Conservation (phyloP, 2,888 invertebrate species). For the Tipula unca region DNA sequence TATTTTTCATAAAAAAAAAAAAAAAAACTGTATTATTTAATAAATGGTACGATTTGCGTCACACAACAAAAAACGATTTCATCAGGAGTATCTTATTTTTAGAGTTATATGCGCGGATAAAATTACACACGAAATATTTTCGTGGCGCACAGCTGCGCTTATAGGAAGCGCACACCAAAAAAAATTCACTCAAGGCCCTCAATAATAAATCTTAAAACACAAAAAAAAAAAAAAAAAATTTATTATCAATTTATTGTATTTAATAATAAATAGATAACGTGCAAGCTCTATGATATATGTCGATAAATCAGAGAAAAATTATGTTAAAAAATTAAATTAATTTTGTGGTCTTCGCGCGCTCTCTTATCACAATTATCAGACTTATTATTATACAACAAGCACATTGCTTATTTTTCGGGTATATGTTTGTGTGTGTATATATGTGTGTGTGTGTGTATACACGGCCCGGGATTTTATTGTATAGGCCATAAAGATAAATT, state of each 20-base stretch:
- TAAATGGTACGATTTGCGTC: neutral
- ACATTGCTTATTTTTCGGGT: neutral
- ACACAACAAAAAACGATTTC: neutral
- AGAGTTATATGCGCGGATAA: neutral
- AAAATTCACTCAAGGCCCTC: neutral
- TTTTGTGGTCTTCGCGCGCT: neutral
- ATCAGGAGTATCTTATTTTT: neutral
- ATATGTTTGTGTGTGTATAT: neutral
- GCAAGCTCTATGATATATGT: neutral
- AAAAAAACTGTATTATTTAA: neutral
- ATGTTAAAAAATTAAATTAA: conserved; percentile 8
- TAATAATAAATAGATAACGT: neutral
- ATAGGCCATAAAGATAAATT: neutral
- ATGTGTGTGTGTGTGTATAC: neutral
- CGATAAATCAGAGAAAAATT: neutral
- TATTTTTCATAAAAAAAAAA: neutral
- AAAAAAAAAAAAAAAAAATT: neutral
- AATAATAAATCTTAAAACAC: neutral
- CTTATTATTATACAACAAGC: neutral
- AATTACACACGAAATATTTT: neutral
- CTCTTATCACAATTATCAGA: neutral
- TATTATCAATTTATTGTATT: neutral
- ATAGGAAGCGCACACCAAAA: neutral
- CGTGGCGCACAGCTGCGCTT: neutral
- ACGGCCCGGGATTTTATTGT: neutral